Conservation (phyloP, 1,140 invertebrate genomes). For the Prorops nasuta region DNA sequence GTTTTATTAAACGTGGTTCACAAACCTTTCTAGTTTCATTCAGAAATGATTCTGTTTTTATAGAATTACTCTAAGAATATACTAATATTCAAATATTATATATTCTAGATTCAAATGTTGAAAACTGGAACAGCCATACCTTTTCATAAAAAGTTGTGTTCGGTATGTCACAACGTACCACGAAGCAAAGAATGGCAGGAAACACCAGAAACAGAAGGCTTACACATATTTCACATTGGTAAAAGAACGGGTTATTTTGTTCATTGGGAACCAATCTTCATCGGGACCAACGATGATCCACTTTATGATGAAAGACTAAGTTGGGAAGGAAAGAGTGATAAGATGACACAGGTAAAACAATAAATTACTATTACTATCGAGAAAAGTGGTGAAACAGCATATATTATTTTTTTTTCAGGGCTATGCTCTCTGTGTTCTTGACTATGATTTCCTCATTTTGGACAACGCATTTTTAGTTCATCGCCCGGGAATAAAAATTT, state of each 20-base stretch:
- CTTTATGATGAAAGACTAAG: slow-evolving; percentile 84
- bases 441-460: slow-evolving; percentile 87
- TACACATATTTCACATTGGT: slow-evolving; percentile 81
- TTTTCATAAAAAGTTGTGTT: slow-evolving; percentile 87
- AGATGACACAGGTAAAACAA: slow-evolving; percentile 86
- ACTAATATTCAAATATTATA: no score
- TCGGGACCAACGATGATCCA: slow-evolving; percentile 82
- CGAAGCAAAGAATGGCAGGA: slow-evolving; percentile 80
- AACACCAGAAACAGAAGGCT: slow-evolving; percentile 64
- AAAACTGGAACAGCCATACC: slow-evolving; percentile 77
- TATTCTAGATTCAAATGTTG: slow-evolving; percentile 69
- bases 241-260: slow-evolving; percentile 76
- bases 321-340: slow-evolving; percentile 88
- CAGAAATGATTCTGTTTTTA: no score
- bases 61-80: no score
- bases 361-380: background rate
- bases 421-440: slow-evolving; percentile 80
- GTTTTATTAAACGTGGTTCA: no score
- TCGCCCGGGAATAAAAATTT: slow-evolving; percentile 81
- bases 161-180: slow-evolving; percentile 85
- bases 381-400: background rate
- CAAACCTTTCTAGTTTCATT: no score
- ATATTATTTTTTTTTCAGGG: slow-evolving; percentile 64
- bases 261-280: slow-evolving; percentile 90
- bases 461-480: slow-evolving; percentile 88